Percentiles rank a stretch among this genome's conserved stretches.
Conservation (phyloP, 2,888 invertebrate genomes). For the Drosophila histrio region DNA sequence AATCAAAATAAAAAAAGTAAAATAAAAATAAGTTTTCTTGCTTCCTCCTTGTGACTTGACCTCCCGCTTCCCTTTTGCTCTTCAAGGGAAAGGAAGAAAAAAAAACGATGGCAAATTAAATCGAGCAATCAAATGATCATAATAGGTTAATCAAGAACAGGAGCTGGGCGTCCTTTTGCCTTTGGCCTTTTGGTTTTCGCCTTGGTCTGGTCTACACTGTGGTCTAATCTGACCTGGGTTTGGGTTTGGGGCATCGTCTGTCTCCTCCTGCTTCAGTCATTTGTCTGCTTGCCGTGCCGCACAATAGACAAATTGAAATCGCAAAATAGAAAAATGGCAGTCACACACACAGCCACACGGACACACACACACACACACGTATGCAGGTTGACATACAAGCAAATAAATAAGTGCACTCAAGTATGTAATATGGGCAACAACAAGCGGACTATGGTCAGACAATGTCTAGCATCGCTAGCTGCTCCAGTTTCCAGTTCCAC, state of each 20-base stretch:
- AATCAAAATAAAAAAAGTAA: constrained; percentile 22
- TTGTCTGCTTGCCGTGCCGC: constrained; percentile 42
- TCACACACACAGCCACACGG: constrained; percentile 41
- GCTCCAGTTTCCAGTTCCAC: constrained; percentile 44
- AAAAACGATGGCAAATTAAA: constrained; percentile 71
- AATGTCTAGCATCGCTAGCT: constrained; percentile 47
- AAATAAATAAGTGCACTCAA: constrained; percentile 79
- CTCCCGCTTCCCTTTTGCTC: background rate
- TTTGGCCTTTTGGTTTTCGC: constrained; percentile 9
- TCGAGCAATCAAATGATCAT: constrained; percentile 78
- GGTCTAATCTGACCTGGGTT: constrained; percentile 5
- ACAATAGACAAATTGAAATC: constrained; percentile 76
- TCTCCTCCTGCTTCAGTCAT: constrained; percentile 25
- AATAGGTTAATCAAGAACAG: constrained; percentile 77
- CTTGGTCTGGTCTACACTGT: constrained; percentile 2
- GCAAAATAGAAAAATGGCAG: constrained; percentile 59
- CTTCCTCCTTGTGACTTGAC: background rate
- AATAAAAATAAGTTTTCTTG: constrained; percentile 29
- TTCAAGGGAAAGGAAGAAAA: background rate
- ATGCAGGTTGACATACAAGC: constrained; percentile 71
- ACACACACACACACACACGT: constrained; percentile 15
- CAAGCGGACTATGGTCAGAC: constrained; percentile 58
- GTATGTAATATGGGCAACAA: constrained; percentile 73
- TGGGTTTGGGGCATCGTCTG: background rate
- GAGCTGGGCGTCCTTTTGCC: constrained; percentile 43